phyloP scores from a whole-genome alignment of 2,113 vertebrate species.

The Chlamydotis undulata region DNA sequence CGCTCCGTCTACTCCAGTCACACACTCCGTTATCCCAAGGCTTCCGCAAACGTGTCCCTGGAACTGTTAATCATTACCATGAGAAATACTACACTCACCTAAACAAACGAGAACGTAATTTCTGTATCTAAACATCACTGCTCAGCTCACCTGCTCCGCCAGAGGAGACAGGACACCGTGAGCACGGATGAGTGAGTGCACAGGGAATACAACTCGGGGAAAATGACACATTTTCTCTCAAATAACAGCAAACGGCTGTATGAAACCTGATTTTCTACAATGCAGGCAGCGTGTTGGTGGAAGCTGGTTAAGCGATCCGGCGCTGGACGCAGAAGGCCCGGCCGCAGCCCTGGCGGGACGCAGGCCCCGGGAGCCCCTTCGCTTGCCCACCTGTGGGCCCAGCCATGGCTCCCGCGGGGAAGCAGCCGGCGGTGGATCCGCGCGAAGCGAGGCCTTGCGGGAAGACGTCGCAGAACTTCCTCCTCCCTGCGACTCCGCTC shows the following conservation, averaged over 20 bases:
- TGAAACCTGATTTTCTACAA: neutral
- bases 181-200: neutral
- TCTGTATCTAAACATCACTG: conserved; percentile 2
- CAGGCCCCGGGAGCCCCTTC: neutral
- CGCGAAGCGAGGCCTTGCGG: neutral
- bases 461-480: neutral
- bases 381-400: neutral
- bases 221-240: neutral
- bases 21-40: neutral
- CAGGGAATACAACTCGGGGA: neutral
- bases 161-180: neutral
- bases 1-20: neutral
- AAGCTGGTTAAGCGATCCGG: fast-evolving
- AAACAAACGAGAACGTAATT: neutral
- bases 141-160: neutral
- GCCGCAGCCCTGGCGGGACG: neutral
- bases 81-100: neutral
- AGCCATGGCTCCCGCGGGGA: fast-evolving
- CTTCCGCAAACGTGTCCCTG: neutral
- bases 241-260: neutral
- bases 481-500: neutral
- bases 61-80: neutral
- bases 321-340: neutral
- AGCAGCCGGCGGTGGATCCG: neutral
- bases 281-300: fast-evolving